These are phyloP conservation scores for Oppia nitens DNA, from an alignment of 1,140 invertebrate genomes.

Conservation along the genomic window DNA sequence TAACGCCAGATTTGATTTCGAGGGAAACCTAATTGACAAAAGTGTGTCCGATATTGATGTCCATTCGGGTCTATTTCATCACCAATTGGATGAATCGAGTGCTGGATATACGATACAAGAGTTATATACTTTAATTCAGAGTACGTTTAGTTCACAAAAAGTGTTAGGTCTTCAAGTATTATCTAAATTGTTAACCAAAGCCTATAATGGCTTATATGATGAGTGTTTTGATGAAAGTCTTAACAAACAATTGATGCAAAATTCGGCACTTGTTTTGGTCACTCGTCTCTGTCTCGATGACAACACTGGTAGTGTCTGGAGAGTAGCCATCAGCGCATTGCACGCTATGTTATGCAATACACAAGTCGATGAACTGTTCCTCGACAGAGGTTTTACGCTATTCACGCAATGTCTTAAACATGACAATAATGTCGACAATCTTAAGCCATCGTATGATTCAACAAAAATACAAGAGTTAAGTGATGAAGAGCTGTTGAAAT, in stretches of 20 bases:
- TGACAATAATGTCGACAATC: neutral
- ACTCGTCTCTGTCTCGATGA: conserved; percentile 14
- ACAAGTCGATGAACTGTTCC: conserved; percentile 12
- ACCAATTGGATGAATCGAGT: conserved; percentile 17
- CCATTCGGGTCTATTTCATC: conserved; percentile 18
- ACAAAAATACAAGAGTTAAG: conserved; percentile 9
- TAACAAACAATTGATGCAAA: conserved; percentile 5
- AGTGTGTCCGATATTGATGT: conserved; percentile 11
- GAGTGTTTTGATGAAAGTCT: conserved; percentile 7
- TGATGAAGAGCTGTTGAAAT: conserved; percentile 13
- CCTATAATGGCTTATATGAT: conserved; percentile 14
- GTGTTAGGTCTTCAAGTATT: conserved; percentile 17
- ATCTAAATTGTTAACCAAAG: conserved; percentile 14
- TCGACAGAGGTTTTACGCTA: conserved; percentile 16
- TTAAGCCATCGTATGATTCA: neutral
- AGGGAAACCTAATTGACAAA: conserved; percentile 12
- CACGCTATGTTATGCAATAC: conserved; percentile 19
- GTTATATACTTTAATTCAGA: conserved; percentile 15
- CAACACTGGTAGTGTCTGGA: conserved; percentile 6
- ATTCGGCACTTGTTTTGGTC: conserved; percentile 3
- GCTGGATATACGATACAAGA: conserved; percentile 20
- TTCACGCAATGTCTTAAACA: conserved; percentile 1
- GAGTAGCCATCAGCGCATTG: conserved; percentile 12
- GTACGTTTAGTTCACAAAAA: conserved; percentile 15
- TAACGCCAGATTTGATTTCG: conserved; percentile 18